phyloP scores from a whole-genome alignment of 1,140 invertebrate species.

The Drosophila funebris region DNA sequence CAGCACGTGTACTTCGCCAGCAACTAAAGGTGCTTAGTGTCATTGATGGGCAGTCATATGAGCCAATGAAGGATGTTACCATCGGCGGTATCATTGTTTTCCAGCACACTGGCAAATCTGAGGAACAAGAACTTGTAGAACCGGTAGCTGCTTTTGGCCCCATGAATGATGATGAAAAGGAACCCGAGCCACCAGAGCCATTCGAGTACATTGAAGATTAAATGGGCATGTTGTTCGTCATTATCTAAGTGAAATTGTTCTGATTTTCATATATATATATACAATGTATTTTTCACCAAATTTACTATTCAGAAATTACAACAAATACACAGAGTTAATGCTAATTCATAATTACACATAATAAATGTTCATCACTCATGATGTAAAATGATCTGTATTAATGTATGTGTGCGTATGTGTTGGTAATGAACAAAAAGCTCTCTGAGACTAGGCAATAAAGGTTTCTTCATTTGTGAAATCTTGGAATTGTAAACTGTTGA shows the following conservation, averaged over 20 bases:
- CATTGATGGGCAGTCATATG: slow-evolving; percentile 91
- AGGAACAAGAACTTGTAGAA: slow-evolving; percentile 94
- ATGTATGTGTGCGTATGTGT: background rate
- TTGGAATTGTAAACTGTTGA: background rate
- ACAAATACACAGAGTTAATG: slow-evolving; percentile 43
- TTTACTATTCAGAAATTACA: slow-evolving; percentile 45
- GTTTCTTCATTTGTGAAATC: slow-evolving; percentile 29
- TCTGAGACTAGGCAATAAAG: background rate
- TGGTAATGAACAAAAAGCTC: background rate
- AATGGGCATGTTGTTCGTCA: slow-evolving; percentile 83
- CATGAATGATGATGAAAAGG: slow-evolving; percentile 95
- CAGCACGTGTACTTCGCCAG: slow-evolving; percentile 95
- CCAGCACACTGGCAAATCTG: slow-evolving; percentile 90
- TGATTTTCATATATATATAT: slow-evolving; percentile 45
- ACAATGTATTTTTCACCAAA: slow-evolving; percentile 55
- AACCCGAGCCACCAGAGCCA: slow-evolving; percentile 97
- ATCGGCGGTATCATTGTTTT: slow-evolving; percentile 99
- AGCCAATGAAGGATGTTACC: slow-evolving; percentile 94
- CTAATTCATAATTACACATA: slow-evolving; percentile 61
- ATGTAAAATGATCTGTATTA: slow-evolving; percentile 46
- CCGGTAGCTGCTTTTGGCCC: slow-evolving; percentile 97
- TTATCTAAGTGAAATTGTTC: slow-evolving; percentile 65
- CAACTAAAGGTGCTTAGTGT: slow-evolving; percentile 95
- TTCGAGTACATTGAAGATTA: slow-evolving; percentile 97
- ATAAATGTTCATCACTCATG: slow-evolving; percentile 67